Evolutionary conservation across 2,797 vertebrate genomes (phyloP).

Genomic region (Phoxinus dragarum): DNA sequence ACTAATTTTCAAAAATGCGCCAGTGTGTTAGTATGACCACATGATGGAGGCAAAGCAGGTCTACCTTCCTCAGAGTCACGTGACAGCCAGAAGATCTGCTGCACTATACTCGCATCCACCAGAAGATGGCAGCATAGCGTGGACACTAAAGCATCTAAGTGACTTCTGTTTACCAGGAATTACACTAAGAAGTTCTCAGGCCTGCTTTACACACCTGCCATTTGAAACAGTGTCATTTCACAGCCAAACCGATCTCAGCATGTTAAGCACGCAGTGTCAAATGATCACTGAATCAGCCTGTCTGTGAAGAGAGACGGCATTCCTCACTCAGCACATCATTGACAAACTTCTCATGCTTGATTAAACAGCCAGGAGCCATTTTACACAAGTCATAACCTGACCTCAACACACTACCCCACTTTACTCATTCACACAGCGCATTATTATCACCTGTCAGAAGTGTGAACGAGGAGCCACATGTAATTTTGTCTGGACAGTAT

Average conservation of each 20-base stretch:
- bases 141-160: background rate
- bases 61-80: background rate
- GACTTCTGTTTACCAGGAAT: background rate
- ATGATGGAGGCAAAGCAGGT: constrained; percentile 31
- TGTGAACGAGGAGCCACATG: background rate
- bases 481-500: background rate
- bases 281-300: constrained; percentile 1
- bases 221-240: background rate
- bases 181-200: background rate
- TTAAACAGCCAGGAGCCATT: constrained; percentile 51
- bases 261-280: background rate
- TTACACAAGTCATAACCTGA: constrained; percentile 49
- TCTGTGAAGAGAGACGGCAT: constrained; percentile 7
- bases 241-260: background rate
- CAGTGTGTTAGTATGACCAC: background rate
- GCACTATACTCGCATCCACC: background rate
- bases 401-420: constrained; percentile 21
- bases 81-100: background rate
- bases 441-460: constrained; percentile 10
- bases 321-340: constrained; percentile 46
- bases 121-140: background rate
- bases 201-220: background rate
- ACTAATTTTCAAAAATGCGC: background rate
- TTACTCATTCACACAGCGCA: background rate
- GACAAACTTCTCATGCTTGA: constrained; percentile 28